These are phyloP conservation scores for Stenotaenia linearis DNA, from an alignment of 2,888 invertebrate species.

Conservation along the genomic window DNA sequence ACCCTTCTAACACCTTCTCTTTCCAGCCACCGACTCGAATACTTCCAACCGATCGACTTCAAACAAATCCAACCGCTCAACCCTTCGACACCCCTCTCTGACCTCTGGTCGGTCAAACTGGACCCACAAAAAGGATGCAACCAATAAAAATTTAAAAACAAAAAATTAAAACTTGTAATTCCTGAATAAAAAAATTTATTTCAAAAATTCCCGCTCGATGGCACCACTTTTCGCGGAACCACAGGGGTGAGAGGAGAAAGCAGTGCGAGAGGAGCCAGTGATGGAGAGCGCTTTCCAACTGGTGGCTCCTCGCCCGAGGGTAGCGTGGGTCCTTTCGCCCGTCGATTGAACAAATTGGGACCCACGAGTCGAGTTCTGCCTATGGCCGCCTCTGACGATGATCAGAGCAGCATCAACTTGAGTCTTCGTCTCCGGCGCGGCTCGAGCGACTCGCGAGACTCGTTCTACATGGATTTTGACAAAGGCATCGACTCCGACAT, in stretches of 20 bases:
- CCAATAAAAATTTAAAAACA: background rate
- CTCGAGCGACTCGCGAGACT: constrained; percentile 79
- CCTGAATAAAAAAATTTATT: background rate
- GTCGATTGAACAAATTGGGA: background rate
- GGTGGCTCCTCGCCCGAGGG: constrained; percentile 26
- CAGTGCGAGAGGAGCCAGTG: constrained; percentile 2
- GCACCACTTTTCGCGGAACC: background rate
- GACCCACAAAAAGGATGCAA: constrained; percentile 3
- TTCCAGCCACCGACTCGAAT: constrained; percentile 49
- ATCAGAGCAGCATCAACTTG: constrained; percentile 73
- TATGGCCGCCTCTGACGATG: constrained; percentile 51
- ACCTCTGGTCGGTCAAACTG: constrained; percentile 31
- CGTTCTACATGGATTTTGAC: constrained; percentile 85
- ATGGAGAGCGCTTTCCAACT: constrained; percentile 24
- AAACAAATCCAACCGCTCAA: constrained; percentile 34
- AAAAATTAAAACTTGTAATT: background rate
- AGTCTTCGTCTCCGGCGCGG: constrained; percentile 77
- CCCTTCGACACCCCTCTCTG: constrained; percentile 32
- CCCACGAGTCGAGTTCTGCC: background rate
- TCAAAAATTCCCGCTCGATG: background rate
- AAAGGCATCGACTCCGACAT: constrained; percentile 80
- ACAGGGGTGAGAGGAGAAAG: background rate
- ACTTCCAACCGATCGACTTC: constrained; percentile 45
- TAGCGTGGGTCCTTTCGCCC: background rate
- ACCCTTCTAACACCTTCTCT: constrained; percentile 30